These are phyloP conservation scores for Thalassoma bifasciatum DNA, from an alignment of 2,113 vertebrate genomes.

Conservation along the genomic window DNA sequence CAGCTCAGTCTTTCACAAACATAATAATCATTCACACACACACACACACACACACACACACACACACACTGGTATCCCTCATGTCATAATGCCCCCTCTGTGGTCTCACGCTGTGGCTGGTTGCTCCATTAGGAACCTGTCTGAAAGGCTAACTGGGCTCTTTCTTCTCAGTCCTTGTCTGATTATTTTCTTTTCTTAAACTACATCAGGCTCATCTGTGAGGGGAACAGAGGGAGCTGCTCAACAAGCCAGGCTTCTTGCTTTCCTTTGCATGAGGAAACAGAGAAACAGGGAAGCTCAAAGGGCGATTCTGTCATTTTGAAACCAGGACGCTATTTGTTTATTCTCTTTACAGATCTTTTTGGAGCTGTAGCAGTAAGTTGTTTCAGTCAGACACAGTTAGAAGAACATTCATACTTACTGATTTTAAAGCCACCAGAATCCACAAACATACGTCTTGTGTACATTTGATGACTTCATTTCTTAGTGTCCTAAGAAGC, in stretches of 20 bases:
- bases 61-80: constrained; percentile 57
- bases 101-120: constrained; percentile 41
- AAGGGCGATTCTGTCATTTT: not conserved
- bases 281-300: not conserved
- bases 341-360: not conserved
- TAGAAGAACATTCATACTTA: no score
- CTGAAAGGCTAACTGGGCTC: constrained; percentile 49
- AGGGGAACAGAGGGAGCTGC: constrained; percentile 23
- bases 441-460: not conserved
- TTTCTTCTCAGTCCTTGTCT: constrained; percentile 59
- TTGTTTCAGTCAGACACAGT: not conserved
- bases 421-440: no score
- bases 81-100: constrained; percentile 68
- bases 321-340: not conserved
- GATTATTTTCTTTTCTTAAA: constrained; percentile 65
- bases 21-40: constrained; percentile 27
- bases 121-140: constrained; percentile 41
- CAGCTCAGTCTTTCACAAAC: constrained; percentile 2
- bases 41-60: constrained; percentile 50
- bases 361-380: not conserved
- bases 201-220: constrained; percentile 29
- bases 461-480: not conserved
- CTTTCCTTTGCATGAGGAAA: not conserved
- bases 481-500: no score
- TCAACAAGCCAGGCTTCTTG: not conserved